phyloP scores from a whole-genome alignment of 2,888 invertebrate genomes.

The Chrysotoxum bicinctum region DNA sequence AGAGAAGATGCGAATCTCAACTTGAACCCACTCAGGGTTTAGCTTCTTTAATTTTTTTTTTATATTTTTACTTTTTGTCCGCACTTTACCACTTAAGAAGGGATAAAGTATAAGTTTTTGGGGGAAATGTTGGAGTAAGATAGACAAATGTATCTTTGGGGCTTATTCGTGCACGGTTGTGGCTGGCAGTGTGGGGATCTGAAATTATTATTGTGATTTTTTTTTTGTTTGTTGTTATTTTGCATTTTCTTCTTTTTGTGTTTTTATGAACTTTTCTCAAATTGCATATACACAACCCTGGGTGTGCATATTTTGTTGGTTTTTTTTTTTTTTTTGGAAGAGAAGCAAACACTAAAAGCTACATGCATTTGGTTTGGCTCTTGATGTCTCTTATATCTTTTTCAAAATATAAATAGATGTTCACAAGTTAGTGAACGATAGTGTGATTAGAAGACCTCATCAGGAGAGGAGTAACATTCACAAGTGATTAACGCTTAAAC shows the following conservation, averaged over 20 bases:
- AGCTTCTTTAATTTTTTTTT: constrained; percentile 1
- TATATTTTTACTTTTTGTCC: constrained; percentile 11
- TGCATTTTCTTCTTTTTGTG: constrained; percentile 42
- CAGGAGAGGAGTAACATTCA: constrained; percentile 78
- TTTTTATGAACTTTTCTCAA: constrained; percentile 48
- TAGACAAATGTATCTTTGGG: constrained; percentile 46
- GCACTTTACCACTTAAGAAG: constrained; percentile 45
- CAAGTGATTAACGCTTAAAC: constrained; percentile 75
- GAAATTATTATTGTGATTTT: constrained; percentile 38
- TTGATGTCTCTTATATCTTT: constrained; percentile 69
- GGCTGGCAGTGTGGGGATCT: constrained; percentile 25
- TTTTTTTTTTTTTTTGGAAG: constrained; percentile 38
- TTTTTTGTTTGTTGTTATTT: constrained; percentile 38
- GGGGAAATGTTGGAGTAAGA: constrained; percentile 46
- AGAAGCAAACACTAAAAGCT: constrained; percentile 59
- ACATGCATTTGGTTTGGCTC: constrained; percentile 34
- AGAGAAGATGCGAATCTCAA: constrained; percentile 66
- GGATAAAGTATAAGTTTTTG: constrained; percentile 47
- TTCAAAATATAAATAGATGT: constrained; percentile 82
- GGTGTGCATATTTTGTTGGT: constrained; percentile 47
- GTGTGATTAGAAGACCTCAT: constrained; percentile 81
- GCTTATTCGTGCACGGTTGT: neutral
- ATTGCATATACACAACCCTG: constrained; percentile 64
- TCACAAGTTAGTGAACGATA: constrained; percentile 79
- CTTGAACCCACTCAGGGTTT: constrained; percentile 44